Evolutionary conservation across 2,113 vertebrate species (phyloP).

Genomic region (Naja naja): DNA sequence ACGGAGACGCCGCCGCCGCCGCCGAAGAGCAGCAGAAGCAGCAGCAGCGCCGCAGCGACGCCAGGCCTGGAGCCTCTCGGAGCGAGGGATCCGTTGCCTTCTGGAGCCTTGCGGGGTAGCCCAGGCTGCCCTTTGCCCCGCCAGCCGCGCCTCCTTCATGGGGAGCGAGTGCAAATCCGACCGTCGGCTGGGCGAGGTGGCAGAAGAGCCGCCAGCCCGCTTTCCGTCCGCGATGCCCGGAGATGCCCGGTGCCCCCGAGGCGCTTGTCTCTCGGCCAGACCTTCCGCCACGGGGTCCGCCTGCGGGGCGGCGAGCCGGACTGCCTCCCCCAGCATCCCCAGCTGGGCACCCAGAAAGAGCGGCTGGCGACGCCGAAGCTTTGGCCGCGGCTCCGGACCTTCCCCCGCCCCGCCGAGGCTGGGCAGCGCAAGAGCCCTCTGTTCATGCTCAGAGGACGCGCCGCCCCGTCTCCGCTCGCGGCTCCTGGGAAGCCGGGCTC

Average conservation of each 20-base stretch:
- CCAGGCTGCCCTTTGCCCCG: not conserved
- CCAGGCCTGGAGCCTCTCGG: not conserved
- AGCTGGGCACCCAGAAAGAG: not conserved
- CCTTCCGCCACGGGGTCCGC: not conserved
- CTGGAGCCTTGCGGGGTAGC: not conserved
- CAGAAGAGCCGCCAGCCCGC: too few species aligned
- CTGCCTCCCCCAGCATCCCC: not conserved
- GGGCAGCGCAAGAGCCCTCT: not conserved
- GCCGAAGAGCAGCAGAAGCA: not conserved
- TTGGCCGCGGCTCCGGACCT: not conserved
- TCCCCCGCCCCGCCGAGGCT: not conserved
- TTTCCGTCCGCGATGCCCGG: too few species aligned
- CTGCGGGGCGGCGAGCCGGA: not conserved
- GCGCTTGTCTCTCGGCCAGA: not conserved
- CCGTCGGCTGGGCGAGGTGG: not conserved
- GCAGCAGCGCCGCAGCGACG: too few species aligned
- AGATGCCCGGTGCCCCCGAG: not conserved
- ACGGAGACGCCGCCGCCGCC: not conserved
- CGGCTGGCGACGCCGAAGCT: not conserved
- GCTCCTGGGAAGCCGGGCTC: not conserved
- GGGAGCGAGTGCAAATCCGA: not conserved
- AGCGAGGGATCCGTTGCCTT: not conserved
- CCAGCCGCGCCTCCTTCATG: not conserved
- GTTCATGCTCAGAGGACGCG: not conserved
- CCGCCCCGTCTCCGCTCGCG: not conserved